These are phyloP conservation scores for Brienomyrus longianalis DNA, from an alignment of 2,113 vertebrate genomes.

Conservation along the genomic window DNA sequence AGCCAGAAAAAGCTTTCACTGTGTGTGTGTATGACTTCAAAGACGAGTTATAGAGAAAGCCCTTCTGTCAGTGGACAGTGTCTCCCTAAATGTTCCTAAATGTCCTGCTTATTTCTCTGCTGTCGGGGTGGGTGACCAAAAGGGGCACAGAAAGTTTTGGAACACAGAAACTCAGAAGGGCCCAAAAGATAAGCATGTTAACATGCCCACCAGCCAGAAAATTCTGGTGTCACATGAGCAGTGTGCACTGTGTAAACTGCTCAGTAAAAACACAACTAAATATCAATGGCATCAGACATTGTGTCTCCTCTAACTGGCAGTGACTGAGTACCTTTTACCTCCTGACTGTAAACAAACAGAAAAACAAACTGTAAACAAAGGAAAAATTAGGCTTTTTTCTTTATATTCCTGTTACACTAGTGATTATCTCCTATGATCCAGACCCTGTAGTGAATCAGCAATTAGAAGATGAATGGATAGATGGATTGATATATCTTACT, in stretches of 20 bases:
- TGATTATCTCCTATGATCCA: neutral
- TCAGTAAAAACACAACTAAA: neutral
- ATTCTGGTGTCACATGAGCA: neutral
- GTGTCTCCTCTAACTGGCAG: neutral
- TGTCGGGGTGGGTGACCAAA: neutral
- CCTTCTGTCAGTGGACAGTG: slow-evolving; percentile 8
- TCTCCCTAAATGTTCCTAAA: slow-evolving; percentile 7
- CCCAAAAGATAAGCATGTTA: neutral
- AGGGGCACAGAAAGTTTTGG: neutral
- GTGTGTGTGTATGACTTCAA: neutral
- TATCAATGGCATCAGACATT: neutral
- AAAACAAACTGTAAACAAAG: neutral
- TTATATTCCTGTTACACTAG: neutral
- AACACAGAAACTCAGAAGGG: neutral
- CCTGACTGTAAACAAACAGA: neutral
- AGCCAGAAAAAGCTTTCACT: neutral
- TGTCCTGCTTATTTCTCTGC: slow-evolving; percentile 18
- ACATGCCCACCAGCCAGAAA: neutral
- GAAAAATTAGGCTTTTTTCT: neutral
- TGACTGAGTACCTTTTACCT: neutral
- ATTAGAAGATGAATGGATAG: neutral
- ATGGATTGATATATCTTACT: neutral
- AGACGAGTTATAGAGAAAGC: neutral
- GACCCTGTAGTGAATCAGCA: neutral
- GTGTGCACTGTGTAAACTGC: neutral